Evolutionary conservation across 2,888 invertebrate genomes (phyloP), one percentile per base, ranked within the genome.

Genomic region (Andrena haemorrhoa): DNA sequence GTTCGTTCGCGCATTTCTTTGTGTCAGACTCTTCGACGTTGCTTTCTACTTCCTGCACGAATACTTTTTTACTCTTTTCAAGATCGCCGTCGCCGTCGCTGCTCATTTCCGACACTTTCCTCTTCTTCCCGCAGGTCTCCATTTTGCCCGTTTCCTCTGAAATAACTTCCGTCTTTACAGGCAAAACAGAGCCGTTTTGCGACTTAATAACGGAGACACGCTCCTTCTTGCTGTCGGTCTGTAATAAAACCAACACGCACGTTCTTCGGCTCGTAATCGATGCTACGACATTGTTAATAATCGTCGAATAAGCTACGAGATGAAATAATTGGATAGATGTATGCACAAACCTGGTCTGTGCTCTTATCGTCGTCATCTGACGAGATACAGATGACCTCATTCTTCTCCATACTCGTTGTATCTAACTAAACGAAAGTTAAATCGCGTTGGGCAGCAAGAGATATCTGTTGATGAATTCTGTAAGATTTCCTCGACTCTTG

Each of bases 381-480:
- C 33, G 91, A 91, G 33, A 91, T 83, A 76, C 78, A 90, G 35
- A 91, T 91, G 23, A 91, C 51, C 31, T 91, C 91, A 20, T 51
- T 56, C 23, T 85, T 68, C 3, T 78, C 83, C 78, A 75, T 83
- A 35, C 64, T 74, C 20, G 7, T 31, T 60, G 29, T n/a, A 8
- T 16, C 7, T 35, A 26, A 76, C 20, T 29, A 12, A 56, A 60
- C 23, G 16, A 56, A 68, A 33, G 23, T 68, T 35, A 41, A 5
- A 51, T 49, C 16, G 10, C 16, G 53, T 47, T 56, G 47, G 12
- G 4, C 12, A 12, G 41, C 16, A 0, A 41, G 41, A 4, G 56
- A 29, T 41, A 41, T n/a, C 4, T 2, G 12, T 53, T 1, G 5
- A 31, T 0, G 4, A 53, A 12, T 26, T 26, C 20, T 31, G 23